Conservation (phyloP, 2,888 invertebrate genomes). For the Stenodera caucasica region DNA sequence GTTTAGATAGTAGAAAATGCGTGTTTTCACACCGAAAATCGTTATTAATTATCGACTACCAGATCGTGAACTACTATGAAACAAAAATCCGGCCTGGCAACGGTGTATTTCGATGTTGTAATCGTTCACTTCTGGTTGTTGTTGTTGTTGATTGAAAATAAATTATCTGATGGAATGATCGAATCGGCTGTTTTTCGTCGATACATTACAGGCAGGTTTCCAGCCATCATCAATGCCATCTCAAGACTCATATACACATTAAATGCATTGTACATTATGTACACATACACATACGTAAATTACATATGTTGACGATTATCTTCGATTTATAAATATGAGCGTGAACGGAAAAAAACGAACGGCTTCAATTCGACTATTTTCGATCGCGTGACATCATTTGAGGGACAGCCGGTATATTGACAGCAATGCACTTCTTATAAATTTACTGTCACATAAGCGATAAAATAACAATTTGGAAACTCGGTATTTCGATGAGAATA, state of each 20-base stretch:
- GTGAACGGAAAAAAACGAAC: slow-evolving; percentile 38
- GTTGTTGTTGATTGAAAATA: background rate
- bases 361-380: slow-evolving; percentile 40
- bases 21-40: too few relatives aligned
- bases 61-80: too few relatives aligned
- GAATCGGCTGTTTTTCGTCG: background rate
- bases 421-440: too few relatives aligned
- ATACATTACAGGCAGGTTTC: background rate
- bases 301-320: slow-evolving; percentile 44
- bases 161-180: background rate
- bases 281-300: slow-evolving; percentile 27
- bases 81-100: too few relatives aligned
- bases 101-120: background rate
- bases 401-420: too few relatives aligned
- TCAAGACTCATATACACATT: slow-evolving; percentile 34
- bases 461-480: background rate
- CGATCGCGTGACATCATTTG: slow-evolving; percentile 22
- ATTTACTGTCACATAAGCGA: too few relatives aligned
- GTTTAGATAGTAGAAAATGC: too few relatives aligned
- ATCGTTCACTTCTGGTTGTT: background rate
- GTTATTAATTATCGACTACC: too few relatives aligned
- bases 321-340: slow-evolving; percentile 41
- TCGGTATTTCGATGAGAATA: background rate
- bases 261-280: slow-evolving; percentile 12
- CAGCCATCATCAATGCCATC: slow-evolving; percentile 21